Base-by-base conservation (phyloP, 2,113 vertebrate species). In the Myodes glareolus region DNA sequence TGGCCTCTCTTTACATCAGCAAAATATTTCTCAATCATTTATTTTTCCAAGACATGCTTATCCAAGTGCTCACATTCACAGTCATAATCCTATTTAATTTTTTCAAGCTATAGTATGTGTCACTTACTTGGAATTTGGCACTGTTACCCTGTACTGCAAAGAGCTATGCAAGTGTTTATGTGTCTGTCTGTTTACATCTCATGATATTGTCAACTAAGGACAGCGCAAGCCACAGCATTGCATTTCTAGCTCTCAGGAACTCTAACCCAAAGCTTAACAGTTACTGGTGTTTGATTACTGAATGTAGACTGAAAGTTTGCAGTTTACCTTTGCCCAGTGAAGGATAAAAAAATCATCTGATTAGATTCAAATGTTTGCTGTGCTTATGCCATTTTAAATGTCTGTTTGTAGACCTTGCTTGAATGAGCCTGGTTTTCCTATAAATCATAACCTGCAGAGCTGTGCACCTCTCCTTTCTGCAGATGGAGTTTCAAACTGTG, bases 401-500 rank as follows among this genome's bases (percentile, higher is more conserved):
- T 88, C 8, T 94, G 8, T 95, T 25, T 96, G 25, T 89, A 96
- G 39, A 87, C 31, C 3, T 87, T 94, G 61, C 14, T n/a, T 33
- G 67, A 95, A 95, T 94, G 94, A 95, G n/a, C 45, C 78, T 95
- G 78, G n/a, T 91, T 31, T 95, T 97, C 86, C 91, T 96, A 89
- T 98, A 98, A 97, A 97, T 96, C 98, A 97, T 97, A 97, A 91
- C 96, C 82, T 97, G 70, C 95, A 97, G 98, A 96, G 94, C 96
- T 91, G 94, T 97, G 96, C 42, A 98, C 82, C 97, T 92, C 97
- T 91, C 65, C 94, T 89, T 82, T 98, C 90, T 97, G 93, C 95
- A 98, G 97, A 98, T 96, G 93, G 55, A 92, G 87, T 98, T 98
- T 98, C 97, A 98, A 98, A 98, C 96, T 98, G 94, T 95, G 96